phyloP scores from a whole-genome alignment of 2,888 invertebrate genomes.

The Neoaliturus tenellus region DNA sequence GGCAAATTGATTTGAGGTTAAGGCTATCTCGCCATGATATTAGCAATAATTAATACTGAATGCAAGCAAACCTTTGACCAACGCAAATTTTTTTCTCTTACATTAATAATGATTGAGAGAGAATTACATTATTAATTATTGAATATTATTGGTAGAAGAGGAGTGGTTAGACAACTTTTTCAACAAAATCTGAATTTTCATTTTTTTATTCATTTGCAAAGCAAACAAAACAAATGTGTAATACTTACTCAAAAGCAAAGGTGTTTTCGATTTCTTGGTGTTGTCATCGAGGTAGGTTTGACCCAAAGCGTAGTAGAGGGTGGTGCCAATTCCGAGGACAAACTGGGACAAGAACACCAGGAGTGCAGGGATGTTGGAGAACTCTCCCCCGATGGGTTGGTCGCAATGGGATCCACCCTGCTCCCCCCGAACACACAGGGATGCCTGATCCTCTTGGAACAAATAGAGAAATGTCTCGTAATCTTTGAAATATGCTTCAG shows the following conservation, averaged over 20 bases:
- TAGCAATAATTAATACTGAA: too few species aligned
- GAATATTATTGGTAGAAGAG: too few species aligned
- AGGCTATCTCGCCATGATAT: too few species aligned
- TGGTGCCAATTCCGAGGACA: slow-evolving; percentile 81
- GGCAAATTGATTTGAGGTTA: too few species aligned
- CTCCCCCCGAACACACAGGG: slow-evolving; percentile 53
- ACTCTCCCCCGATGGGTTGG: slow-evolving; percentile 60
- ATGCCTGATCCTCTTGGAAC: slow-evolving; percentile 54
- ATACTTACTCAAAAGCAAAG: slow-evolving; percentile 76
- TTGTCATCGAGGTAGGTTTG: slow-evolving; percentile 83
- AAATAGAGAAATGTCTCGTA: slow-evolving; percentile 5
- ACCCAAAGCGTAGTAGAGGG: slow-evolving; percentile 80
- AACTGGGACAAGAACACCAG: slow-evolving; percentile 82
- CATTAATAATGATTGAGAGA: too few species aligned
- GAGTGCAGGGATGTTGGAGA: slow-evolving; percentile 75
- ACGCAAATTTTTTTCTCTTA: too few species aligned
- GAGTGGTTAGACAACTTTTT: too few species aligned
- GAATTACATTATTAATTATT: too few species aligned
- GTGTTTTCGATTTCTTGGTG: slow-evolving; percentile 79
- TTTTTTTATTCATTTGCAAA: too few species aligned
- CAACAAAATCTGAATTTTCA: too few species aligned
- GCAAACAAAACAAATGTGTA: too few species aligned
- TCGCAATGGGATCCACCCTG: slow-evolving; percentile 56
- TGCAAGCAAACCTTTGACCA: too few species aligned
- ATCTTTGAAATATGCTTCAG: background rate